Percentiles rank a stretch among this genome's conserved stretches.
These are phyloP conservation scores for Apodemia mormo DNA, from an alignment of 2,888 invertebrate genomes.

Conservation along the genomic window DNA sequence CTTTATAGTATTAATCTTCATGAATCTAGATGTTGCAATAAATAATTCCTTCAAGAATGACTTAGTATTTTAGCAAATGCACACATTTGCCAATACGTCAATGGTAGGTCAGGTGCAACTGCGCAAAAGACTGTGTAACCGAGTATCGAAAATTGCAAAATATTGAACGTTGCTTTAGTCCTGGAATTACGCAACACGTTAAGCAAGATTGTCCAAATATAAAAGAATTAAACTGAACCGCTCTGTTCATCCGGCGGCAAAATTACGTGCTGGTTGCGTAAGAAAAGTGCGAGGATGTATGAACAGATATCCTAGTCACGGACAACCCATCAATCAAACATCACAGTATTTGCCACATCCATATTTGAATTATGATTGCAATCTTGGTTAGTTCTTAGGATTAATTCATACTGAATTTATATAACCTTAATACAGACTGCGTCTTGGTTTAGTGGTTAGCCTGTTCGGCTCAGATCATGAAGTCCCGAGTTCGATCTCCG, in stretches of 20 bases:
- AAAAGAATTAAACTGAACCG: constrained; percentile 59
- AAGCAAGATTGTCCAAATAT: constrained; percentile 68
- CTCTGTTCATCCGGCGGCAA: constrained; percentile 55
- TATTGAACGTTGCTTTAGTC: constrained; percentile 62
- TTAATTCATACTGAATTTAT: too few relatives aligned
- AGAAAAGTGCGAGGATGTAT: constrained; percentile 54
- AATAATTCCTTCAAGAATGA: background rate
- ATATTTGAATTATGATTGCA: background rate
- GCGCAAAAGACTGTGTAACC: constrained; percentile 59
- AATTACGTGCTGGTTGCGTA: constrained; percentile 57
- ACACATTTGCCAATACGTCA: constrained; percentile 29
- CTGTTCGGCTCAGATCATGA: too few relatives aligned
- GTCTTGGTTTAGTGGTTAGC: too few relatives aligned
- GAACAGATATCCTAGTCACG: constrained; percentile 23
- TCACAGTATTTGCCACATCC: constrained; percentile 1
- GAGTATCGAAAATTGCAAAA: constrained; percentile 73
- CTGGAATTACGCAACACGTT: constrained; percentile 71
- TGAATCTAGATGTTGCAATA: background rate
- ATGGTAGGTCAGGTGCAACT: constrained; percentile 51
- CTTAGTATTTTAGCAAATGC: constrained; percentile 6
- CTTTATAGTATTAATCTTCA: background rate
- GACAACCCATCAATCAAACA: constrained; percentile 4
- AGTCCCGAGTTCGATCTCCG: too few relatives aligned
- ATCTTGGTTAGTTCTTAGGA: background rate
- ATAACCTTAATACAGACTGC: too few relatives aligned